phyloP scores from a whole-genome alignment of 1,140 invertebrate genomes.

The Varroa destructor region DNA sequence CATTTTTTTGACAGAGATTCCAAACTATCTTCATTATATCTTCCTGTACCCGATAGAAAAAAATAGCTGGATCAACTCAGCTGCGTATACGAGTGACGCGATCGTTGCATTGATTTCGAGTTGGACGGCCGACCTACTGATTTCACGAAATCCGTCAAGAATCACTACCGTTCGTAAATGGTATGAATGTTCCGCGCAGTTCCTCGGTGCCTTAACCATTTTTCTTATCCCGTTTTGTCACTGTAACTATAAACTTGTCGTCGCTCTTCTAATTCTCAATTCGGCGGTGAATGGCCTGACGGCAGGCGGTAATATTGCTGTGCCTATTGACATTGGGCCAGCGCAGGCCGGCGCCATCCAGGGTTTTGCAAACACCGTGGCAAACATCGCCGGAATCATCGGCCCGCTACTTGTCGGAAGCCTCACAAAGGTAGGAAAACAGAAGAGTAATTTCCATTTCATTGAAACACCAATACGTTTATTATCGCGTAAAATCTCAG shows the following conservation, averaged over 20 bases:
- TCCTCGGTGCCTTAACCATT: slow-evolving; percentile 8
- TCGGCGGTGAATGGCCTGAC: slow-evolving; percentile 16
- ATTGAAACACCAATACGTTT: not conserved
- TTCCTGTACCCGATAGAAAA: not conserved
- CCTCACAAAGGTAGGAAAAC: slow-evolving; percentile 6
- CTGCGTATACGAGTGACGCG: slow-evolving; percentile 1
- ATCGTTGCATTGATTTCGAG: slow-evolving; percentile 4
- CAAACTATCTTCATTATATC: slow-evolving; percentile 1
- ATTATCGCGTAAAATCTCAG: too few species aligned
- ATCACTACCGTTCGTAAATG: not conserved
- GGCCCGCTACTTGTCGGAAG: not conserved
- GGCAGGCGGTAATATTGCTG: slow-evolving; percentile 1
- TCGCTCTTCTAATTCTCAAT: slow-evolving; percentile 11
- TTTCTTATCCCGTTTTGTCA: not conserved
- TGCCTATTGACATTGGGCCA: slow-evolving; percentile 20
- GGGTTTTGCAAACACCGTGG: slow-evolving; percentile 2
- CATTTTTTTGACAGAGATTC: slow-evolving; percentile 14
- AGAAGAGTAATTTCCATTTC: not conserved
- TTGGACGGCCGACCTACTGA: slow-evolving; percentile 11
- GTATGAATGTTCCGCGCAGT: slow-evolving; percentile 16
- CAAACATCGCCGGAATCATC: slow-evolving; percentile 19
- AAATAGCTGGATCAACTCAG: slow-evolving; percentile 14
- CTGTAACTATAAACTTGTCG: not conserved
- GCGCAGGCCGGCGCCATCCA: slow-evolving; percentile 19
- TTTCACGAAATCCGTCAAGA: slow-evolving; percentile 11